Evolutionary conservation across 2,113 vertebrate genomes (phyloP).

Genomic region (Lasiurus borealis): DNA sequence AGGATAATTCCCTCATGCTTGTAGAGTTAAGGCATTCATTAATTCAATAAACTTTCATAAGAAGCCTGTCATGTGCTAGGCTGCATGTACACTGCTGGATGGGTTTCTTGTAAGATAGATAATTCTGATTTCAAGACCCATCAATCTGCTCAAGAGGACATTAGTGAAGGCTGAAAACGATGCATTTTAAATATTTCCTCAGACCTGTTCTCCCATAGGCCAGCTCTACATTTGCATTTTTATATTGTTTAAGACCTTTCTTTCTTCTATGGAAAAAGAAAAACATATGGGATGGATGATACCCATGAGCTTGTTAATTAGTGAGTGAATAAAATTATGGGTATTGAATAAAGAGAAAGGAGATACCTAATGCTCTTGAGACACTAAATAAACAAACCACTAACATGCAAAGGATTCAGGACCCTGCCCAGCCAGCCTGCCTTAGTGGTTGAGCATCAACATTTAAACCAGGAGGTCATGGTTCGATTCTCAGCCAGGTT

Average conservation of each 20-base stretch:
- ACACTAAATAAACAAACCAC: neutral
- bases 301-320: neutral
- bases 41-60: neutral
- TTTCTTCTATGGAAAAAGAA: neutral
- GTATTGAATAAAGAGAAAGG: neutral
- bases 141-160: neutral
- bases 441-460: no score
- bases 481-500: no score
- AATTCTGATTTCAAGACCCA: neutral
- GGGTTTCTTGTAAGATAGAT: no score
- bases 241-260: neutral
- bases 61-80: neutral
- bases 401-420: neutral
- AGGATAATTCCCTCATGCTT: neutral
- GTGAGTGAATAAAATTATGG: neutral
- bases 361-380: neutral
- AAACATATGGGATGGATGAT: neutral
- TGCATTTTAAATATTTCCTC: neutral
- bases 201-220: neutral
- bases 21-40: neutral
- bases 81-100: rapidly evolving
- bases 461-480: no score
- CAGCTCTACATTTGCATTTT: neutral
- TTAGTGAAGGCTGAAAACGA: neutral
- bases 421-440: no score